Conservation (phyloP, 2,888 invertebrate genomes). For the Prosapia bicincta region DNA sequence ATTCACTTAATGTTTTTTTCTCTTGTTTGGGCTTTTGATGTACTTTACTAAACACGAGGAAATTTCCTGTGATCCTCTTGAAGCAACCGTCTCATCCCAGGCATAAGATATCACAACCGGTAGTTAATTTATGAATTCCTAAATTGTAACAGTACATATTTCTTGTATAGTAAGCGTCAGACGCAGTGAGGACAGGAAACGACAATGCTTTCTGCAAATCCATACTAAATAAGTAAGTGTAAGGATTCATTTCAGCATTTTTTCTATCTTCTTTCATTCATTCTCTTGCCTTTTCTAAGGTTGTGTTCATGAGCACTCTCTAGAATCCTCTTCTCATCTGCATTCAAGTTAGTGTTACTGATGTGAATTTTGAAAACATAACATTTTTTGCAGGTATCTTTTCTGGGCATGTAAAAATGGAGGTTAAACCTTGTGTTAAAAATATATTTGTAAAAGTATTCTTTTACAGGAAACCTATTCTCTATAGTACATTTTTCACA, state of each 20-base stretch:
- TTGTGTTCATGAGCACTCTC: constrained; percentile 11
- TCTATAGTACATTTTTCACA: neutral
- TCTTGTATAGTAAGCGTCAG: constrained; percentile 17
- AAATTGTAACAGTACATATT: constrained; percentile 21
- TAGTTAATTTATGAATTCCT: constrained; percentile 16
- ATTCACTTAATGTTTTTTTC: constrained; percentile 38
- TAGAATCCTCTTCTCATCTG: neutral
- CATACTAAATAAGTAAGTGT: neutral
- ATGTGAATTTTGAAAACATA: no score
- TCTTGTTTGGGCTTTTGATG: constrained; percentile 1
- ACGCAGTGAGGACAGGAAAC: constrained; percentile 15
- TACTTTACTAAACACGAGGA: constrained; percentile 21
- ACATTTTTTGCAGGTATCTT: constrained; percentile 19
- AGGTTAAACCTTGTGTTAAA: constrained; percentile 20
- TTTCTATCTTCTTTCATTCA: neutral
- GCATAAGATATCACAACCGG: constrained; percentile 10
- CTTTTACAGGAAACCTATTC: neutral
- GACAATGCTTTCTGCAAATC: constrained; percentile 28
- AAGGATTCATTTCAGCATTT: neutral
- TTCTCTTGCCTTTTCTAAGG: constrained; percentile 18
- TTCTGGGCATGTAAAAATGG: constrained; percentile 7
- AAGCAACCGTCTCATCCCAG: constrained; percentile 21
- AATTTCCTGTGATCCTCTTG: constrained; percentile 6
- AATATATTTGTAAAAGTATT: neutral
- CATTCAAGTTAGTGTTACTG: neutral